Base-by-base conservation (phyloP, 2,888 invertebrate genomes). In the Rhodophaea formosa region DNA sequence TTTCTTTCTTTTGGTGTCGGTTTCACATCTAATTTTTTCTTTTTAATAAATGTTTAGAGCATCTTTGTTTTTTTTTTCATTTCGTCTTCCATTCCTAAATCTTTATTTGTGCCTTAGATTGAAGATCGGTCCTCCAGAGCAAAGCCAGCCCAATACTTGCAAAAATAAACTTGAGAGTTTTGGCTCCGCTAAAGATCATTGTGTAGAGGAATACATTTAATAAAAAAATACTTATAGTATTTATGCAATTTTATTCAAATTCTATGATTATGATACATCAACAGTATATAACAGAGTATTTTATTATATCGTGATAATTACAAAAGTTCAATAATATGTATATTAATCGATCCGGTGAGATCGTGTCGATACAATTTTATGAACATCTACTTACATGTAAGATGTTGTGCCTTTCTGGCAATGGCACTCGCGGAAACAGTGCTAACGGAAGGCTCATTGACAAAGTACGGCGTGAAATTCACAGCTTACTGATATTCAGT, bases 221-320 rank as follows among this genome's bases (percentile, higher is more conserved):
- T 39, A 32, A 35, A 57, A n/a, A 57, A 16, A 43, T 46, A 59
- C 8, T 53, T 8, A 1, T n/a, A 15, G 12, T 23, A 32, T 55
- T 45, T 16, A 29, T 53, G 45, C 56, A 53, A 62, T 63, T 65
- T 69, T 74, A 72, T 79, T 80, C 61, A 74, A 80, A 74, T 63
- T 68, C 64, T 72, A 69, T 62, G 56, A 62, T 61, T 55, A 67
- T 35, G 57, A 66, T 67, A 80, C 73, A 80, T 77, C 74, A 84
- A 84, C 79, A 77, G 69, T 78, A 66, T 78, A 66, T 77, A 83
- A 82, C 75, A 74, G 81, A 83, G 82, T 85, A 86, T 84, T 85
- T 65, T 65, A 61, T 54, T 57, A 59, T 61, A 39, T 39, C 39
- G 39, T 39, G 23, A 54, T 62, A 53, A 54, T 57, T 57, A 55